A percentile compares a stretch with the other conserved stretches of the same genome.
Conservation (phyloP, 2,888 invertebrate genomes). For the Phorcus lineatus region DNA sequence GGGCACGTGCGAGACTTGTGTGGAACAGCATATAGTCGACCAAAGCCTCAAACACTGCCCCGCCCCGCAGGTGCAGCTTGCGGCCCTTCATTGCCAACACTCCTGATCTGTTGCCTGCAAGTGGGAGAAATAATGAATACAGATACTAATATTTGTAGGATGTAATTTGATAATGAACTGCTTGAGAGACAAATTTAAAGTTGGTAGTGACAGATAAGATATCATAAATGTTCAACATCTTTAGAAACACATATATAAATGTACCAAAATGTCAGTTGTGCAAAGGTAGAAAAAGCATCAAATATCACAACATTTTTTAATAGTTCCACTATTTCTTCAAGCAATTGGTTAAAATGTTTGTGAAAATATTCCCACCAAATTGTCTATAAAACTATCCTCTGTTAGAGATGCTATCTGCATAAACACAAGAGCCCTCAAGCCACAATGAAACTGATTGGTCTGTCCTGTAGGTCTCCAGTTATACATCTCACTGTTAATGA, state of each 20-base stretch:
- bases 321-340: no score
- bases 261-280: no score
- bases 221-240: neutral
- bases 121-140: neutral
- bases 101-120: conserved; percentile 48
- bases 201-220: no score
- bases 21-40: conserved; percentile 47
- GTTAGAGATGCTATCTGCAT: no score
- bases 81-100: conserved; percentile 39
- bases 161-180: neutral
- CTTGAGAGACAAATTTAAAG: no score
- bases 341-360: no score
- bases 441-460: neutral
- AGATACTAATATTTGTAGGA: neutral
- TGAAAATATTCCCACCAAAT: no score
- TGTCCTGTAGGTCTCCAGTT: neutral
- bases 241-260: no score
- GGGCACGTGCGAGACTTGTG: conserved; percentile 46
- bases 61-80: conserved; percentile 48
- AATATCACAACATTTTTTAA: no score
- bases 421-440: no score
- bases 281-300: no score
- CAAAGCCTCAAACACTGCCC: conserved; percentile 49
- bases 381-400: no score
- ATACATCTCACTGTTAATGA: neutral